These are phyloP conservation scores for Umimayanthus kanabou DNA, from an alignment of 92 coral and sea anemone genomes.

Conservation along the genomic window DNA sequence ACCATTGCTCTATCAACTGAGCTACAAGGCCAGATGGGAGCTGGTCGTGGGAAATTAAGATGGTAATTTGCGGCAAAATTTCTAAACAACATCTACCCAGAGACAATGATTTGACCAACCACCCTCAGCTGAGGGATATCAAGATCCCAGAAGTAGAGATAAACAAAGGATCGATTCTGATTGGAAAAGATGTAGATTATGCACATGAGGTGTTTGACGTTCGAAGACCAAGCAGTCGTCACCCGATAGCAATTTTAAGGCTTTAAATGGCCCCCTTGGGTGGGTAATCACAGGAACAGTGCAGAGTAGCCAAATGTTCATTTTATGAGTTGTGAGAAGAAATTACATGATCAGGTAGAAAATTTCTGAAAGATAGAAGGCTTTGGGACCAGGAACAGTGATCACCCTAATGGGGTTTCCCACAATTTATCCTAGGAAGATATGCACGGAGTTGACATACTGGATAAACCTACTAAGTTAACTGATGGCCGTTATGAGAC, in stretches of 20 bases:
- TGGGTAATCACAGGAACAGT: no score
- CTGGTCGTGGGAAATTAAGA: no score
- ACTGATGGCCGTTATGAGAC: slow-evolving; percentile 49
- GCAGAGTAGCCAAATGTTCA: no score
- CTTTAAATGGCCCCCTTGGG: slow-evolving; percentile 50
- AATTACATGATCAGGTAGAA: slow-evolving; percentile 44
- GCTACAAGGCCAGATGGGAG: no score
- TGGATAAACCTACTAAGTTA: slow-evolving; percentile 13
- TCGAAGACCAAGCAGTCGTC: slow-evolving; percentile 31
- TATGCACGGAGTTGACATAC: slow-evolving; percentile 43
- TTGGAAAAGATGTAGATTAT: slow-evolving; percentile 55
- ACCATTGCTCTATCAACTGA: no score
- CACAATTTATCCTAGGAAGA: slow-evolving; percentile 55
- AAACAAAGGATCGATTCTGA: slow-evolving; percentile 53
- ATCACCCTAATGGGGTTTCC: not conserved
- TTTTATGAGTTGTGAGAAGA: slow-evolving; percentile 46
- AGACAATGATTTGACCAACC: slow-evolving; percentile 33
- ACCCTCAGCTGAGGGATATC: slow-evolving; percentile 52
- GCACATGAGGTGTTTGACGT: slow-evolving; percentile 63
- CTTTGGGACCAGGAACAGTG: slow-evolving; percentile 18
- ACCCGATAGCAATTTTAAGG: slow-evolving; percentile 42
- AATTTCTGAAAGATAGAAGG: no score
- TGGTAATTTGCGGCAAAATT: no score
- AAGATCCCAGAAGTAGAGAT: slow-evolving; percentile 48
- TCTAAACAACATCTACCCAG: no score